These are phyloP conservation scores for Glaucomys volans DNA, from an alignment of 2,113 vertebrate species.

Conservation along the genomic window DNA sequence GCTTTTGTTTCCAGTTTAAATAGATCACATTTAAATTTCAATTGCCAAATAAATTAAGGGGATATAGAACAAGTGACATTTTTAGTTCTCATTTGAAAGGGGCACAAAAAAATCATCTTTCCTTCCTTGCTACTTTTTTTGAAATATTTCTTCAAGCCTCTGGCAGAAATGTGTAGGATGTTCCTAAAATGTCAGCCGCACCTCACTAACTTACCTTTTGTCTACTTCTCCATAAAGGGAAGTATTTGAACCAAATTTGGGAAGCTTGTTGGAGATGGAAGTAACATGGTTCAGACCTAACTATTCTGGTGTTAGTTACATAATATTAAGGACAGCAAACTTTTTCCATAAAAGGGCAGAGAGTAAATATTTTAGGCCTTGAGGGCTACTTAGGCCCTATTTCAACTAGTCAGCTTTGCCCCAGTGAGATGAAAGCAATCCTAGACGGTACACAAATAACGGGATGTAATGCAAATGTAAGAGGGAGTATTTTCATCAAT, in stretches of 20 bases:
- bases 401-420: not conserved
- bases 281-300: not conserved
- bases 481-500: not conserved
- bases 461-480: not conserved
- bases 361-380: not conserved
- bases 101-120: not conserved
- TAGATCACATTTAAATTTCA: not conserved
- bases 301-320: not conserved
- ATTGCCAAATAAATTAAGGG: not conserved
- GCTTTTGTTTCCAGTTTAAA: not conserved
- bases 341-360: not conserved
- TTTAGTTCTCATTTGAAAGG: slow-evolving; percentile 9
- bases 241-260: not conserved
- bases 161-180: not conserved
- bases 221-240: not conserved
- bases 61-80: not conserved
- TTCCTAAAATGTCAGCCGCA: not conserved
- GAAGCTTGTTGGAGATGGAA: not conserved
- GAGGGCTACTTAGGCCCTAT: not conserved
- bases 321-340: not conserved
- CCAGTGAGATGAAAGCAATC: not conserved
- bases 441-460: too few species aligned
- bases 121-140: not conserved
- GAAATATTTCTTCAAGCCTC: not conserved
- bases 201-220: not conserved